Evolutionary conservation across 2,797 vertebrate genomes (phyloP), one percentile per base, ranked within the genome.

Genomic region (Eospalax fontanierii): DNA sequence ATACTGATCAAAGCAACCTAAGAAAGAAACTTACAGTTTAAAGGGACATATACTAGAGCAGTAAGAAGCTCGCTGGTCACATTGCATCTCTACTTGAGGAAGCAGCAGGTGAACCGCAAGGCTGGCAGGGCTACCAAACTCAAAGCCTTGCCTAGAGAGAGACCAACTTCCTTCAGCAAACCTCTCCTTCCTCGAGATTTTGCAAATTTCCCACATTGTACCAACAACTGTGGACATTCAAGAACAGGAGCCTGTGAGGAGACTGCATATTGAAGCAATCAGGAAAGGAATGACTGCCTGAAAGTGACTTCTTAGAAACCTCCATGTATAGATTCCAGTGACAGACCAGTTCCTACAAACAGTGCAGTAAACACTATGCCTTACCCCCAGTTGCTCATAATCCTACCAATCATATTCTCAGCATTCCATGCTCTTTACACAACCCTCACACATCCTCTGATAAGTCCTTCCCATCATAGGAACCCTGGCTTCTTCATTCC

Each of bases 321-420:
- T 87, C 14, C 3, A 87, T 33, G 0, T 16, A 43, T 43, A 33
- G 10, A 24, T 35, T 33, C 73, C n/a, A 59, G 35, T 92, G 96
- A 70, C 57, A 50, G 38, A 66, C 86, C 97, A 78, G 95, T 98
- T 98, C 85, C 87, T 86, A 96, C 88, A 81, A 87, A 88, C 40
- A 90, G 90, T 91, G 83, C 43, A 91, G 63, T 2, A 76, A 0
- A 0, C 74, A 91, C 22, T 68, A 74, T 73, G 46, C 84, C 18
- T 65, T 33, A 75, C 5, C 5, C 30, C 6, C 15, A 79, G 12
- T 38, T 79, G 15, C 1, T 21, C 83, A 87, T 79, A 75, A 76
- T 61, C 61, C 38, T 1, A 71, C 14, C 4, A 46, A 16, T 65
- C 30, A 88, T 15, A 40, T 92, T 78, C 94, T 95, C 94, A 92